Evolutionary conservation across 2,888 invertebrate species (phyloP).

Genomic region (Acrobasis suavella): DNA sequence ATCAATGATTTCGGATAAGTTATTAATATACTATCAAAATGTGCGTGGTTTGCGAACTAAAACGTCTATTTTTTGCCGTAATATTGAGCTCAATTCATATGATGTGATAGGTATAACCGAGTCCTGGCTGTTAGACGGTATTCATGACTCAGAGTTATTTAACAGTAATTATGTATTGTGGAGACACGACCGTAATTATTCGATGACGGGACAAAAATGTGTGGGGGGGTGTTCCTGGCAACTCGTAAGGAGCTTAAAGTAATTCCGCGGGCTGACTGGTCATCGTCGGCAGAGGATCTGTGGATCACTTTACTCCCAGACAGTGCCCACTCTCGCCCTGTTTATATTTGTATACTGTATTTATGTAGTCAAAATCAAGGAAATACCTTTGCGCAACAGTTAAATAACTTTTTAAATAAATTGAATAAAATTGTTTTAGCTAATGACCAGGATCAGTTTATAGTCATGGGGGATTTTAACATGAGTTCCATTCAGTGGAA

Average conservation of each 20-base stretch:
- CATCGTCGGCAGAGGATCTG: slow-evolving; percentile 8
- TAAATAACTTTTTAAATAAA: slow-evolving; percentile 6
- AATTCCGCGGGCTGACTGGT: not conserved
- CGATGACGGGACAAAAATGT: not conserved
- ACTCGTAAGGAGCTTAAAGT: not conserved
- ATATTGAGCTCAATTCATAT: not conserved
- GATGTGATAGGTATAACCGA: slow-evolving; percentile 4
- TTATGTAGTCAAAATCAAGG: slow-evolving; percentile 3
- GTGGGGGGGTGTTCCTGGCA: slow-evolving; percentile 10
- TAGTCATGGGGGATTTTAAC: not conserved
- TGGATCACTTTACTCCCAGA: not conserved
- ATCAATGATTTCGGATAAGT: not conserved
- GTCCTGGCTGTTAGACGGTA: not conserved
- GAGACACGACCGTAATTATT: slow-evolving; percentile 13
- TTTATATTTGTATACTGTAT: slow-evolving; percentile 1
- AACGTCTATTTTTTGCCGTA: not conserved
- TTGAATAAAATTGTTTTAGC: not conserved
- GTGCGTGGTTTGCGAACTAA: slow-evolving; percentile 10
- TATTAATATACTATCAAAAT: not conserved
- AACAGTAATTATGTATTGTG: not conserved
- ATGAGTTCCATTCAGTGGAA: not conserved
- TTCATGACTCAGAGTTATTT: slow-evolving; percentile 3
- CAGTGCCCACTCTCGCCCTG: not conserved
- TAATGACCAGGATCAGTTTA: slow-evolving; percentile 3
- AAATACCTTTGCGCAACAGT: not conserved